Base-by-base conservation (phyloP, 2,888 invertebrate genomes). In the Abrostola tripartita region DNA sequence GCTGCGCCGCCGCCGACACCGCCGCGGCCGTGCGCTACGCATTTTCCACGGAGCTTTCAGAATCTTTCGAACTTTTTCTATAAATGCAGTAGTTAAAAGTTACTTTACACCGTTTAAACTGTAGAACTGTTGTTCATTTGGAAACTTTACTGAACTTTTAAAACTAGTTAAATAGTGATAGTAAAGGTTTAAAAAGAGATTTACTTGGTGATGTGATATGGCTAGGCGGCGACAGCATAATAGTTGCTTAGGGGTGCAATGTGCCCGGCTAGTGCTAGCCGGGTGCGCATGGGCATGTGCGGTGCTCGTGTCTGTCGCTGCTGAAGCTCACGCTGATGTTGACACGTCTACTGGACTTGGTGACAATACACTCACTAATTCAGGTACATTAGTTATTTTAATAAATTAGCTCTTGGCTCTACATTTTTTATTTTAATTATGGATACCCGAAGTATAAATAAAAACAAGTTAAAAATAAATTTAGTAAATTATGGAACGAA, bases 311-410 rank as follows among this genome's bases (percentile, higher is more conserved):
- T 82, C 84, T 57, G 83, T 85, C 52, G 83, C 84, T 44, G 87
- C 83, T 55, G 88, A 87, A 57, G 90, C 89, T 36, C 88, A 88
- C 69, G 88, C 93, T 37, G 94, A 94, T 73, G 91, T 93, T 54
- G 94, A 95, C 81, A 95, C 95, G 36, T 94, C 95, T 62, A 95
- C 95, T 8, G 95, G 95, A 9, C 90, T 92, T 47, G 91, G 95
- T 7, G 95, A 95, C 72, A 95, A 95, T 75, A 91, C 92, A 12
- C 88, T 94, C 36, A 91, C 92, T 47, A 94, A 94, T 82, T 88
- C 94, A 90, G 94, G 94, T 94, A 88, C 69, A 38, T 14, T 12
- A 41, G 24, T 38, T 47, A 24, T 47, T 14, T 9, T 8, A 44
- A 44, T 44, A 44, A 11, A 0, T 14, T 44, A 44, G 9, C 24